Evolutionary conservation across 2,113 vertebrate species (phyloP), one percentile per base, ranked within the genome.

Genomic region (Bubo bubo): DNA sequence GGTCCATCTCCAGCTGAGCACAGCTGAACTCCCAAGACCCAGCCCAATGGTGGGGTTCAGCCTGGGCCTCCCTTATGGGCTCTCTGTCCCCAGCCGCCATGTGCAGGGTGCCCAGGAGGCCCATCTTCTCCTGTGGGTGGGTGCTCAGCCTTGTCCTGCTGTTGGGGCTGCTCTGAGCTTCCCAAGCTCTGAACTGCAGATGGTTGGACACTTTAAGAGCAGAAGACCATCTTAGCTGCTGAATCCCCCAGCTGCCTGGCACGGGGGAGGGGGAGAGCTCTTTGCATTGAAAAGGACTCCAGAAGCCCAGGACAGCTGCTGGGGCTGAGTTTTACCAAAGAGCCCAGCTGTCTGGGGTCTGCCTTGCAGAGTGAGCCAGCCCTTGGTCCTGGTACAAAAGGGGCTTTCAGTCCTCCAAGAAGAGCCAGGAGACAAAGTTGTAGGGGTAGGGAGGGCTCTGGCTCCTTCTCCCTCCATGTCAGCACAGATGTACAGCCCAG

Each of bases 241-340:
- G 92, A 77, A 80, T 79, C 20, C 68, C n/a, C 53, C 96, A 97
- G 95, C 95, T 96, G 95, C 94, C 64, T 2, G 8, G 1, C 0
- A 21, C 45, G 21, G 70, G 26, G 22, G 23, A 73, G 16, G 60
- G n/a, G 32, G 43, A 77, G 71, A 50, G 67, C 43, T 45, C 62
- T 90, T 58, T 86, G 39, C 79, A 62, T 86, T 35, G 53, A 58
- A 84, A 79, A 50, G 15, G 55, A 32, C 75, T 73, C 63, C 56
- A 55, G 72, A 64, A 88, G 82, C 72, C 47, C 24, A 6, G 83
- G 70, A 92, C 98, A 98, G 97, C 98, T 98, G 97, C 97, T 77
- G 58, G 83, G 73, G 73, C 27, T 8, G 52, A 87, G 63, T 94
- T 84, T 55, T 28, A n/a, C 73, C 62, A 66, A 64, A 74, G 45